Conservation (phyloP, 2,797 vertebrate species). For the Fistularia commersonii region DNA sequence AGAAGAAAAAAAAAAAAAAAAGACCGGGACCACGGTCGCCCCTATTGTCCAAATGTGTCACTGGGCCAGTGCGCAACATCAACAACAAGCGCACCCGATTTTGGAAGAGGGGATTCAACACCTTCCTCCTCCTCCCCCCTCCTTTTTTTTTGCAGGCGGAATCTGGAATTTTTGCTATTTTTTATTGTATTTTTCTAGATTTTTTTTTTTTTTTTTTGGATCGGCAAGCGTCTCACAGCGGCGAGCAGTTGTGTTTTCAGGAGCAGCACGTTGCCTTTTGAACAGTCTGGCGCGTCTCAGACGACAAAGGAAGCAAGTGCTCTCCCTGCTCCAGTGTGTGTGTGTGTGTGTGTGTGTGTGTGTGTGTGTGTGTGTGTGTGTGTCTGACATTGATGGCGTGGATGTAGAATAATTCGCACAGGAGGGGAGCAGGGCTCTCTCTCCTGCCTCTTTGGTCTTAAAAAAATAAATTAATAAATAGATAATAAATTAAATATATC, state of each 20-base stretch:
- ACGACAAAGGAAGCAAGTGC: slow-evolving; percentile 81
- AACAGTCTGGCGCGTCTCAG: slow-evolving; percentile 78
- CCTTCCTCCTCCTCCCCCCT: neutral
- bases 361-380: slow-evolving; percentile 52
- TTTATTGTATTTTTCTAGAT: neutral
- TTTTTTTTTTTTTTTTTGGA: neutral
- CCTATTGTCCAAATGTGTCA: slow-evolving; percentile 64
- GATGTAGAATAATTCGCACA: slow-evolving; percentile 68
- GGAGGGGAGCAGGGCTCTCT: slow-evolving; percentile 39
- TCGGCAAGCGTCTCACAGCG: slow-evolving; percentile 6
- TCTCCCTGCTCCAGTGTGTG: slow-evolving; percentile 55
- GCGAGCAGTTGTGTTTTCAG: slow-evolving; percentile 24
- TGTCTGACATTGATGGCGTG: slow-evolving; percentile 73
- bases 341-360: too few relatives aligned
- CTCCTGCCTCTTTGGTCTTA: too few relatives aligned
- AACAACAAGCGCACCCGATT: slow-evolving; percentile 45
- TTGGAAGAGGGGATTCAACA: too few relatives aligned
- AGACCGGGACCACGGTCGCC: slow-evolving; percentile 15
- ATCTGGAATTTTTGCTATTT: slow-evolving; percentile 5
- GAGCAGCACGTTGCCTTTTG: slow-evolving; percentile 61
- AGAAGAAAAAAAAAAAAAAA: neutral
- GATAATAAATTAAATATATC: too few relatives aligned
- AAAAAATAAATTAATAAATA: too few relatives aligned
- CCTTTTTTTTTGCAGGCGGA: slow-evolving; percentile 23
- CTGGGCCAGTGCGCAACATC: slow-evolving; percentile 60